These are phyloP conservation scores for Catharus ustulatus DNA, from an alignment of 2,797 vertebrate genomes.

Conservation along the genomic window DNA sequence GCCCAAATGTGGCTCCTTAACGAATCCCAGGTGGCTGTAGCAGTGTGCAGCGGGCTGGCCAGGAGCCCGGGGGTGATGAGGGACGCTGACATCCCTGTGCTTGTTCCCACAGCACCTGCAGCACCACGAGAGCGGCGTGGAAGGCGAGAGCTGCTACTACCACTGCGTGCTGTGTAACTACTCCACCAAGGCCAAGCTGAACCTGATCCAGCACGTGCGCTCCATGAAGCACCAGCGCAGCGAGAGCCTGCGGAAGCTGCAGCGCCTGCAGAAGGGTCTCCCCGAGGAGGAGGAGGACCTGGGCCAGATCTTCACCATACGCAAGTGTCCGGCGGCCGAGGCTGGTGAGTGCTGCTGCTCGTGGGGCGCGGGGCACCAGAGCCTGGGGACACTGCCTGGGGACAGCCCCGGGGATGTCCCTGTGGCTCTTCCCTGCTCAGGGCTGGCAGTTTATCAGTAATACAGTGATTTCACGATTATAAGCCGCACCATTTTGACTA, in stretches of 20 bases:
- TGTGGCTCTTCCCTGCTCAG: neutral
- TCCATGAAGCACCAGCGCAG: slow-evolving; percentile 99
- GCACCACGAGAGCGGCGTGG: slow-evolving; percentile 92
- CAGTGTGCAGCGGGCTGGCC: neutral
- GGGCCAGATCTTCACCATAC: slow-evolving; percentile 96
- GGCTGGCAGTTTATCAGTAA: neutral
- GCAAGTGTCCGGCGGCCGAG: slow-evolving; percentile 90
- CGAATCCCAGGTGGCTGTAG: neutral
- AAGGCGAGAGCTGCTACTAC: slow-evolving; percentile 96
- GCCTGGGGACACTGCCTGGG: too few relatives aligned
- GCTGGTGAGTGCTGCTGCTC: slow-evolving; percentile 81
- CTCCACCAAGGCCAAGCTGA: slow-evolving; percentile 99
- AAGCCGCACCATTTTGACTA: too few relatives aligned
- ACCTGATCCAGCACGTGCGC: slow-evolving; percentile 98
- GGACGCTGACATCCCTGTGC: slow-evolving; percentile 29
- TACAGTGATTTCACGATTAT: too few relatives aligned
- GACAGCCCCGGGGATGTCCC: neutral
- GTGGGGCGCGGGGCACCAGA: neutral
- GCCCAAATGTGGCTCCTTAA: neutral
- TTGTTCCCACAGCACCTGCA: slow-evolving; percentile 90
- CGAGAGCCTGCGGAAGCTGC: slow-evolving; percentile 96
- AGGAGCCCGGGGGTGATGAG: neutral
- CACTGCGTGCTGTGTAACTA: slow-evolving; percentile 96
- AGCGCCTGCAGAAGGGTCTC: slow-evolving; percentile 94
- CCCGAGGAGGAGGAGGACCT: slow-evolving; percentile 94